phyloP scores from a whole-genome alignment of 2,797 vertebrate species.

The Poecile montanus region DNA sequence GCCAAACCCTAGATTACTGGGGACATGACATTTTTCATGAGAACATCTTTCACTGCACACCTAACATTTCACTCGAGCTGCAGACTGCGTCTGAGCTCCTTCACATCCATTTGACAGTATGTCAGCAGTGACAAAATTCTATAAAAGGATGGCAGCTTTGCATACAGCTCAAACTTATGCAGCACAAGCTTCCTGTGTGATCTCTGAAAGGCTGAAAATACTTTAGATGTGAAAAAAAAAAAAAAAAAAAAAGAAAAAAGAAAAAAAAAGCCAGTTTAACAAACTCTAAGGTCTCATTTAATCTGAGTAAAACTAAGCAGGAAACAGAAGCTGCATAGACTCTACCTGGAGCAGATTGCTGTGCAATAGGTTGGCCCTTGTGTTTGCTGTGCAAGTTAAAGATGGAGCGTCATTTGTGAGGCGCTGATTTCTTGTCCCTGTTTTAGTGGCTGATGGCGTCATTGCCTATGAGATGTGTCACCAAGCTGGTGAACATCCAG shows the following conservation, averaged over 20 bases:
- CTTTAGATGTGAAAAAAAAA: slow-evolving; percentile 12
- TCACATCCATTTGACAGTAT: slow-evolving; percentile 52
- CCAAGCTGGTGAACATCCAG: slow-evolving; percentile 24
- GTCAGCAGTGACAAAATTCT: slow-evolving; percentile 61
- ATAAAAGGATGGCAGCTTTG: slow-evolving; percentile 68
- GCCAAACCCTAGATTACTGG: neutral
- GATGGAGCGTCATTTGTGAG: neutral
- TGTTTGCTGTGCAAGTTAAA: neutral
- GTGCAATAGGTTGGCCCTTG: neutral
- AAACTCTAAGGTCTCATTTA: neutral
- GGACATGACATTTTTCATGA: slow-evolving; percentile 31
- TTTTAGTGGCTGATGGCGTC: neutral
- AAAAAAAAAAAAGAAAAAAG: neutral
- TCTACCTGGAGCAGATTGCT: slow-evolving; percentile 33
- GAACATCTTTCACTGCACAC: slow-evolving; percentile 40
- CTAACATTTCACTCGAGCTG: slow-evolving; percentile 32
- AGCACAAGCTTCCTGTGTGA: slow-evolving; percentile 55
- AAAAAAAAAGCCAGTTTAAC: neutral
- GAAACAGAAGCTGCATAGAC: neutral
- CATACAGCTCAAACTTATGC: slow-evolving; percentile 51
- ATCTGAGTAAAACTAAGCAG: slow-evolving; percentile 5
- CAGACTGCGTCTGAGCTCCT: slow-evolving; percentile 32
- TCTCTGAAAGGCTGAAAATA: slow-evolving; percentile 65
- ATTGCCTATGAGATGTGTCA: neutral
- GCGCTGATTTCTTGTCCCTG: neutral